phyloP scores from a whole-genome alignment of 1,140 invertebrate genomes.

The Tetramorium parvispinum region DNA sequence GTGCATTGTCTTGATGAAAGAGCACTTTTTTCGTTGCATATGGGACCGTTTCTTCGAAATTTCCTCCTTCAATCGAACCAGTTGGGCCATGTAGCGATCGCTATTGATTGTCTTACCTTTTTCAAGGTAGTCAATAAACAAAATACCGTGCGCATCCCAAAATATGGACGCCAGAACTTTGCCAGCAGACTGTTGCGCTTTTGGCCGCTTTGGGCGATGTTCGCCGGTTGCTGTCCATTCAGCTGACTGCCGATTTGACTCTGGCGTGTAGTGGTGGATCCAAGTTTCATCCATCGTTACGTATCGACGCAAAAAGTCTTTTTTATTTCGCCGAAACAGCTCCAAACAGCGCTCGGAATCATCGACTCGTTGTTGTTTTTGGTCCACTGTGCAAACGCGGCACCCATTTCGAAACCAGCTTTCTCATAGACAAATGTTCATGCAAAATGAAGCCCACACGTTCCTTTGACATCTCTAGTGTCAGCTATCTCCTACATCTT shows the following conservation, averaged over 20 bases:
- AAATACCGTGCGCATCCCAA: conserved; percentile 46
- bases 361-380: conserved; percentile 1
- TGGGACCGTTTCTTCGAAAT: conserved; percentile 29
- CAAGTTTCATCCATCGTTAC: conserved; percentile 43
- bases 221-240: conserved; percentile 21
- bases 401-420: conserved; percentile 55
- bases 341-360: conserved; percentile 53
- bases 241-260: conserved; percentile 25
- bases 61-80: not conserved
- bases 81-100: too few species aligned
- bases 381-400: conserved; percentile 48
- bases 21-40: conserved; percentile 34
- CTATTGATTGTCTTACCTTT: conserved; percentile 50
- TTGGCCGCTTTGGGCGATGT: conserved; percentile 38
- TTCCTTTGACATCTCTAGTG: not conserved
- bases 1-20: conserved; percentile 52
- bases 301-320: conserved; percentile 51
- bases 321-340: conserved; percentile 42
- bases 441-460: conserved; percentile 2
- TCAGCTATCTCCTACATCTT: not conserved
- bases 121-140: conserved; percentile 35
- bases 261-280: conserved; percentile 54
- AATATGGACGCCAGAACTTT: conserved; percentile 62
- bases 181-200: conserved; percentile 44
- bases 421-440: conserved; percentile 20